Evolutionary conservation across 2,113 vertebrate genomes (phyloP), one percentile per base, ranked within the genome.

Genomic region (Drymodes brunneopygia): DNA sequence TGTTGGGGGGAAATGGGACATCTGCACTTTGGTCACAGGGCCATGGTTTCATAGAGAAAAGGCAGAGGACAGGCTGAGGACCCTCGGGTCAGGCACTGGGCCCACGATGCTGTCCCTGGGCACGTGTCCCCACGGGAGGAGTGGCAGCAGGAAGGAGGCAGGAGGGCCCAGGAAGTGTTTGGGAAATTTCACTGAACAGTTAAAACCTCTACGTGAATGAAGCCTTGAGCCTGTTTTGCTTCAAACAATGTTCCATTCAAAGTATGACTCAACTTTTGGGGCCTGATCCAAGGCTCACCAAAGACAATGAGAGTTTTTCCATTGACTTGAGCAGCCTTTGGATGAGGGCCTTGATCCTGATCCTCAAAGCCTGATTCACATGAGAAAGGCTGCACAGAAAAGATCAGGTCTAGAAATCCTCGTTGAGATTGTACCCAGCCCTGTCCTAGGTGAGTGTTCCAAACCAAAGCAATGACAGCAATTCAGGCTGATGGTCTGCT

Each of bases 261-360:
- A 90, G 35, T 15, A 20, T 93, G 94, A 95, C 56, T 97, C 94
- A 96, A 83, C 28, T 67, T 48, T 74, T 23, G 71, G 94, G 90
- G 81, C 56, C 90, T 64, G 44, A 83, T 94, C 95, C 94, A 96
- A 92, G 92, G 90, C 93, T 91, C 81, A 57, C 50, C 82, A 24
- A 94, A 92, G 92, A 93, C 95, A 95, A 92, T 92, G 91, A 91
- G 89, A 94, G 83, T 75, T 95, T 96, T 96, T 97, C 95, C 89
- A 79, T 60, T 94, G 78, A 95, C 57, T 95, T 1, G 50, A 96
- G 81, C 67, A 95, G 92, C 24, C 74, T 83, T 77, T 94, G 92
- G 92, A 95, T 86, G 74, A 78, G 65, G 85, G 67, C 90, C 90
- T 97, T 64, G 64, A 50, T 94, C n/a, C 73, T 90, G 82, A 61